phyloP scores from a whole-genome alignment of 2,113 vertebrate genomes.

The Melanotaenia duboulayi region DNA sequence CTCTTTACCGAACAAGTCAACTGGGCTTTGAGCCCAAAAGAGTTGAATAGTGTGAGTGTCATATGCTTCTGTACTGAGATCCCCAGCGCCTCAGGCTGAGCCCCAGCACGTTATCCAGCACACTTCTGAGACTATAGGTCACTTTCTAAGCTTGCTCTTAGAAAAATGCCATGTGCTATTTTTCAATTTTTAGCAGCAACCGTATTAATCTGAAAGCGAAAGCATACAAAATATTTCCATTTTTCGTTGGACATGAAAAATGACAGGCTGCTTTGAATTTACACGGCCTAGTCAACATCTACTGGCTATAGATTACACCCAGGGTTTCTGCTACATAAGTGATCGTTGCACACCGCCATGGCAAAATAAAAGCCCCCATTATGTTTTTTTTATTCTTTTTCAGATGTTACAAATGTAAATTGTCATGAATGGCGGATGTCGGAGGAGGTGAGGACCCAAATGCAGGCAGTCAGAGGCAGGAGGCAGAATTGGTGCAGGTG shows the following conservation, averaged over 20 bases:
- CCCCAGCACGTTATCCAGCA: constrained; percentile 60
- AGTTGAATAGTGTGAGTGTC: constrained; percentile 53
- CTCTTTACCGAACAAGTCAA: constrained; percentile 54
- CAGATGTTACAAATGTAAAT: too few species aligned
- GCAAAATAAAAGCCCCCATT: too few species aligned
- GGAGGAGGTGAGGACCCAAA: too few species aligned
- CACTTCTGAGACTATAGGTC: constrained; percentile 45
- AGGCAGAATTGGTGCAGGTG: too few species aligned
- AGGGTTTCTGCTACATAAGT: too few species aligned
- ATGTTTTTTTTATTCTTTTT: too few species aligned
- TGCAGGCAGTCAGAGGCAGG: too few species aligned
- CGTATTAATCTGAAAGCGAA: not conserved
- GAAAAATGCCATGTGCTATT: not conserved
- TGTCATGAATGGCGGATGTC: too few species aligned
- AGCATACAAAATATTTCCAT: not conserved
- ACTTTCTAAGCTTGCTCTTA: constrained; percentile 10
- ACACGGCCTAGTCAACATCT: not conserved
- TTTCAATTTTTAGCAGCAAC: not conserved
- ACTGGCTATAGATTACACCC: not conserved
- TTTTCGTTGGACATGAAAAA: not conserved
- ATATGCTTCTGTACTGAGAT: constrained; percentile 49
- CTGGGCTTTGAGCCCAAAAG: constrained; percentile 61
- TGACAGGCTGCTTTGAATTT: not conserved
- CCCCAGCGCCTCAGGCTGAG: constrained; percentile 40
- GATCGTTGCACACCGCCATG: too few species aligned